Conservation (phyloP, 1,140 invertebrate species). For the Procambarus virginalis region DNA sequence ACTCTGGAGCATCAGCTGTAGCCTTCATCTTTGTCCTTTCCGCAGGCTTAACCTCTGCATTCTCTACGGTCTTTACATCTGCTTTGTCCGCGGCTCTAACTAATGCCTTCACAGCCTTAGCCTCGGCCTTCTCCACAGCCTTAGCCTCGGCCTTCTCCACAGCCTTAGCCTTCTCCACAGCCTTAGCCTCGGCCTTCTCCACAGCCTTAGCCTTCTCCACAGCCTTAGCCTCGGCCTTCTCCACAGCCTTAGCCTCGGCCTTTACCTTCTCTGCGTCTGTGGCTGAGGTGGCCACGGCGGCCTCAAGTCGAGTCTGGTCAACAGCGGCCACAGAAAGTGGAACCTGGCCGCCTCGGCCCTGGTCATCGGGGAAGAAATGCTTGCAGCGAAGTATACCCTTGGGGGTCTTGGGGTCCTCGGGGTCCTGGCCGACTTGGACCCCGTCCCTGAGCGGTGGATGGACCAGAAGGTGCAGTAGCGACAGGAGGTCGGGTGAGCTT, state of each 20-base stretch:
- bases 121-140: not conserved
- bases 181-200: not conserved
- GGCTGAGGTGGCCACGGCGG: no score
- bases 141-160: not conserved
- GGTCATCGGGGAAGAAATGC: conserved; percentile 36
- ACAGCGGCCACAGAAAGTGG: not conserved
- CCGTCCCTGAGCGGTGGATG: conserved; percentile 17
- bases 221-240: not conserved
- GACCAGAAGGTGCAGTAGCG: conserved; percentile 61
- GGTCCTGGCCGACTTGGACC: conserved; percentile 9
- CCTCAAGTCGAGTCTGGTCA: not conserved
- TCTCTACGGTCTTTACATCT: not conserved
- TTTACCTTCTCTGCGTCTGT: not conserved
- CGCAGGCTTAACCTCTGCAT: not conserved
- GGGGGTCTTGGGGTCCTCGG: conserved; percentile 45
- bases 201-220: not conserved
- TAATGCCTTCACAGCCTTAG: not conserved
- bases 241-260: not conserved
- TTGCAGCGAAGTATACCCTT: conserved; percentile 49
- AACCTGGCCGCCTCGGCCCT: not conserved
- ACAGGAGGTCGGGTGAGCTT: conserved; percentile 31
- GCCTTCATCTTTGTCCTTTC: not conserved
- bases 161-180: not conserved
- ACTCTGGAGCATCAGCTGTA: not conserved
- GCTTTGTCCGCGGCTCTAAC: not conserved